Conservation (phyloP, 2,113 vertebrate species). For the Urocitellus parryii region DNA sequence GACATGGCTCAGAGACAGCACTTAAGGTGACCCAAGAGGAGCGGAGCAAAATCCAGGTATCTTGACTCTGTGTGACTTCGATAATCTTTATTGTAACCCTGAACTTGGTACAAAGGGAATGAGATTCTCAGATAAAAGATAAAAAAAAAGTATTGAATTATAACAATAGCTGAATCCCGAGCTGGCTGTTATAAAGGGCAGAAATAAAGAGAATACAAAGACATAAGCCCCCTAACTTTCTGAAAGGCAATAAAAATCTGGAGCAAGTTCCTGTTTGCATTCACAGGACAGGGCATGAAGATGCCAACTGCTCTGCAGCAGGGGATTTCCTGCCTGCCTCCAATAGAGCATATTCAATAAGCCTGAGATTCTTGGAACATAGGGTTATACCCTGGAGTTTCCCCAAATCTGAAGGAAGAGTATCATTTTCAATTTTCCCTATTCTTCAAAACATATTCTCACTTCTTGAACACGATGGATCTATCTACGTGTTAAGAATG, state of each 20-base stretch:
- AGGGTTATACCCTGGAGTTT: background rate
- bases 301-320: background rate
- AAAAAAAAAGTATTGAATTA: background rate
- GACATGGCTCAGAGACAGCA: background rate
- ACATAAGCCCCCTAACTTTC: background rate
- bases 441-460: background rate
- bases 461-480: slow-evolving; percentile 3
- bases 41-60: background rate
- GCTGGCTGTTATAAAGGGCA: background rate
- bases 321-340: slow-evolving; percentile 18
- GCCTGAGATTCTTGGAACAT: background rate
- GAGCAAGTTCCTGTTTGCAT: background rate
- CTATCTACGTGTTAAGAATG: background rate
- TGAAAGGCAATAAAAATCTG: background rate
- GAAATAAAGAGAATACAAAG: background rate
- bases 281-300: background rate
- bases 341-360: background rate
- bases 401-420: slow-evolving; percentile 8
- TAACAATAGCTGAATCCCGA: background rate
- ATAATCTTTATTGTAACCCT: background rate
- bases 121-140: background rate
- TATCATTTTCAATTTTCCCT: background rate
- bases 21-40: background rate
- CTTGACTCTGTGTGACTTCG: background rate
- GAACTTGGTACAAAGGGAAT: background rate